These are phyloP conservation scores for Erythrocercus mccallii DNA, from an alignment of 2,113 vertebrate species.

Conservation along the genomic window DNA sequence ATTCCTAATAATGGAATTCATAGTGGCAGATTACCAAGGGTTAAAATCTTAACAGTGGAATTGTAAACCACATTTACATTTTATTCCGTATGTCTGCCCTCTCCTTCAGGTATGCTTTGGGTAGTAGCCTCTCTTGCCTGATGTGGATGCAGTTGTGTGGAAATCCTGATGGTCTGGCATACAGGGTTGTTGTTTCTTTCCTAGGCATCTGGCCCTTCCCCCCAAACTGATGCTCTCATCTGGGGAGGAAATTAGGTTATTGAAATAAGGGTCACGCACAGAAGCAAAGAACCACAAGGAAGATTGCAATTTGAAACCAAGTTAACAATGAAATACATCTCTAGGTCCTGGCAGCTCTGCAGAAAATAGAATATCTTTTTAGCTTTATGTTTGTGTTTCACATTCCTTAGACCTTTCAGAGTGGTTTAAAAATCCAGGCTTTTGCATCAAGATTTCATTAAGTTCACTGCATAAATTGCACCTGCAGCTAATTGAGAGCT, in stretches of 20 bases:
- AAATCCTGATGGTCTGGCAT: background rate
- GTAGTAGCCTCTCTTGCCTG: background rate
- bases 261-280: background rate
- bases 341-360: background rate
- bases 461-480: background rate
- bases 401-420: background rate
- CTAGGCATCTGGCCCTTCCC: background rate
- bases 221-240: background rate
- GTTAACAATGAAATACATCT: background rate
- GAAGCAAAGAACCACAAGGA: background rate
- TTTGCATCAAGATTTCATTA: background rate
- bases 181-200: background rate
- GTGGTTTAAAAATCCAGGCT: background rate
- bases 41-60: background rate
- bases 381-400: background rate
- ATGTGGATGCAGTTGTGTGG: background rate
- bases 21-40: background rate
- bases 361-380: background rate
- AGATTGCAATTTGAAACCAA: background rate
- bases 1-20: background rate
- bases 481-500: background rate
- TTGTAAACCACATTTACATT: background rate
- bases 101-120: background rate
- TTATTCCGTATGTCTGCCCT: background rate
- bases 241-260: background rate